phyloP scores from a whole-genome alignment of 2,113 vertebrate species.

The Poecilia latipinna region DNA sequence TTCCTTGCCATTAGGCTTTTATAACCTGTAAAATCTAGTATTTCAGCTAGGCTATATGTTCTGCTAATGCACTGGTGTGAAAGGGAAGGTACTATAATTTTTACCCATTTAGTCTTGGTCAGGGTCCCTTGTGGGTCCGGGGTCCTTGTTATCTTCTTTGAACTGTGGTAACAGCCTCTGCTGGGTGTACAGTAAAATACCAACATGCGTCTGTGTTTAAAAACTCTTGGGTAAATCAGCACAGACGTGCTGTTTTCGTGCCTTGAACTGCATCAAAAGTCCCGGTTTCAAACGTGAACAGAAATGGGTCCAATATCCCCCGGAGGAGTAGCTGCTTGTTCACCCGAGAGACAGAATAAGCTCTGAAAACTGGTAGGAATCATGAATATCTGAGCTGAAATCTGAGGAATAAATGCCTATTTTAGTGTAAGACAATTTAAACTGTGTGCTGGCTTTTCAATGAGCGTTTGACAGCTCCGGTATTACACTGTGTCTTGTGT shows the following conservation, averaged over 20 bases:
- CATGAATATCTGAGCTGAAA: constrained; percentile 13
- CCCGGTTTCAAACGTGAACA: background rate
- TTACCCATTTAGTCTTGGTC: background rate
- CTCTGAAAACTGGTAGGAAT: background rate
- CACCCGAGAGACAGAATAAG: background rate
- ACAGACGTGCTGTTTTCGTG: background rate
- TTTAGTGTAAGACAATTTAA: background rate
- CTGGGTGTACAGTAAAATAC: background rate
- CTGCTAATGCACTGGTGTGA: background rate
- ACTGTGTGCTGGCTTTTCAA: constrained; percentile 1
- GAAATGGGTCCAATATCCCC: background rate
- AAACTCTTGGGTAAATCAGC: background rate
- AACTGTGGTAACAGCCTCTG: background rate
- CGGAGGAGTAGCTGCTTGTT: background rate
- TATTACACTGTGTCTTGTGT: background rate
- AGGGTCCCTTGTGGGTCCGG: too few relatives aligned
- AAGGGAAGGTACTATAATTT: background rate
- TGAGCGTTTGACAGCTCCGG: background rate
- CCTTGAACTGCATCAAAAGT: background rate
- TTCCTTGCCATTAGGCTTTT: background rate
- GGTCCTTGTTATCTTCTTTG: too few relatives aligned
- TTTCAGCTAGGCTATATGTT: background rate
- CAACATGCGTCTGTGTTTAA: background rate
- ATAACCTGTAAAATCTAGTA: background rate
- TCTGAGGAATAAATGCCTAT: background rate